A percentile compares a stretch with the other conserved stretches of the same genome.
Conservation (phyloP, 2,888 invertebrate genomes). For the Temnothorax unifasciatus region DNA sequence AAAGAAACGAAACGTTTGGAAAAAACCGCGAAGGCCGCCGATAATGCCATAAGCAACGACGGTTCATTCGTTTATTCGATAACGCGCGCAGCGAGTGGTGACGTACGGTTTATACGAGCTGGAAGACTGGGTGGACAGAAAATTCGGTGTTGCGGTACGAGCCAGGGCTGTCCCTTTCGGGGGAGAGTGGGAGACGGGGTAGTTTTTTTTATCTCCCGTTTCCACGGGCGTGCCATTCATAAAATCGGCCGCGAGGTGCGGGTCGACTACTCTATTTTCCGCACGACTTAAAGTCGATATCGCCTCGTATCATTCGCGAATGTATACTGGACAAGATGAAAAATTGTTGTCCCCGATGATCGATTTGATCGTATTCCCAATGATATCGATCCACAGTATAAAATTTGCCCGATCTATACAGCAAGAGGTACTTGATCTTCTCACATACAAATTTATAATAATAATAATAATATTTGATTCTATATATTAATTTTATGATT, state of each 20-base stretch:
- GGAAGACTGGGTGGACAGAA: constrained; percentile 28
- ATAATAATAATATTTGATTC: neutral
- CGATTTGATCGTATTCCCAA: neutral
- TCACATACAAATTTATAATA: neutral
- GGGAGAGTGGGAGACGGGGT: neutral
- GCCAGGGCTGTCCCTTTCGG: neutral
- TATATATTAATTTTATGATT: constrained; percentile 2
- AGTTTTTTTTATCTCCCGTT: constrained; percentile 28
- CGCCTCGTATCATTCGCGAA: constrained; percentile 35
- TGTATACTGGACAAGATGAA: constrained; percentile 35
- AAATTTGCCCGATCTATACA: constrained; percentile 1
- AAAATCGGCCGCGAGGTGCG: constrained; percentile 50
- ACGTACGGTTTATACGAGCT: constrained; percentile 41
- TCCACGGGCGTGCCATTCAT: constrained; percentile 45
- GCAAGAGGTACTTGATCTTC: neutral
- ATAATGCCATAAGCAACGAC: constrained; percentile 39
- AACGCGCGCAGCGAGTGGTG: constrained; percentile 31
- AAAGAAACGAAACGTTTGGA: neutral
- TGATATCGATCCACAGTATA: neutral
- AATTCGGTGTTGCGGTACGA: constrained; percentile 39
- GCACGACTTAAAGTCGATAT: constrained; percentile 61
- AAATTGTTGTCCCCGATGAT: constrained; percentile 20
- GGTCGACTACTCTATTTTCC: constrained; percentile 56
- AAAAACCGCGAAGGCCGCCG: constrained; percentile 22
- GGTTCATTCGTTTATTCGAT: constrained; percentile 54